Evolutionary conservation across 2,888 invertebrate species (phyloP), one percentile per base, ranked within the genome.

Genomic region (Pseudanteris insignis): DNA sequence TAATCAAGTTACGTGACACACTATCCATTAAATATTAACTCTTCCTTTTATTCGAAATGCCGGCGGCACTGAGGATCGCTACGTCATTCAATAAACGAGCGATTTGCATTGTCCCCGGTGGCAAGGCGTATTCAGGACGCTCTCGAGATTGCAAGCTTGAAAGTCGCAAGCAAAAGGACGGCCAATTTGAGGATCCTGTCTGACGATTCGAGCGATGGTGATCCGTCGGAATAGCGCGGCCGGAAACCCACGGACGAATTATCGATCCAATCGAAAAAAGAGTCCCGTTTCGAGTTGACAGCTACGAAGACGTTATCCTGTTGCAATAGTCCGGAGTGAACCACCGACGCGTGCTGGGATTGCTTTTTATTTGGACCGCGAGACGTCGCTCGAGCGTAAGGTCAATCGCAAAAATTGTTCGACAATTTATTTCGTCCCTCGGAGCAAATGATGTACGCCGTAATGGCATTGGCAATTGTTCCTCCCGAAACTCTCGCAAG

Each of bases 1-100:
- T 63, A 63, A 59, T 59, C 53, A 62, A 34, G 18, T 59, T 64
- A 63, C 61, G 33, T 57, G 60, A 67, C 65, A 65, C 66, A 55
- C 64, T 60, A 61, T 65, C 62, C 51, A 43, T 47, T 46, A 47
- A 47, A 53, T 32, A 53, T 60, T 15, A 32, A 34, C 28, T 26
- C n/a, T n/a, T n/a, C 8, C 15, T 36, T 43, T 47, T 21, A 58
- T 24, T 47, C 32, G 30, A 40, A 11, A 34, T 18, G 25, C 32
- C 24, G 14, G 33, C 30, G 50, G 36, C 47, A 47, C 29, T 55
- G 5, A 43, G 37, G 50, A 46, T 28, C 26, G 25, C 33, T 36
- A 6, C 32, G 33, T 11, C 24, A 2, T 7, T 10, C 11, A 1
- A 26, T n/a, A 4, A n/a, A 8, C 33, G 21, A 34, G 29, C 29